A percentile compares a stretch with the other conserved stretches of the same genome.
phyloP scores from a whole-genome alignment of 2,888 invertebrate genomes.

The Lasioglossum morio region DNA sequence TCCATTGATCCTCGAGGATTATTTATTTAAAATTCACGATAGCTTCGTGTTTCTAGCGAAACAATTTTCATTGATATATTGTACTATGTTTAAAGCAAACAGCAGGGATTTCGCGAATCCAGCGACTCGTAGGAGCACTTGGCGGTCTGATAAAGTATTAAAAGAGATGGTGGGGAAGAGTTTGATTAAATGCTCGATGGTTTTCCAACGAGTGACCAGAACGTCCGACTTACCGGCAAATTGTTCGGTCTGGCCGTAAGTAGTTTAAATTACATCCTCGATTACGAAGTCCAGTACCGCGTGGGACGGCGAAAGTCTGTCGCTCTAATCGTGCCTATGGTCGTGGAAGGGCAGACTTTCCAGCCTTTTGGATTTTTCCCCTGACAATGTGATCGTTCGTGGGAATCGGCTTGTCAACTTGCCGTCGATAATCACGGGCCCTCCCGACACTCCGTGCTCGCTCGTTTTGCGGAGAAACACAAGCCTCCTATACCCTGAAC shows the following conservation, averaged over 20 bases:
- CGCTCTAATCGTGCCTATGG: conserved; percentile 38
- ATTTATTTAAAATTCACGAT: too few species aligned
- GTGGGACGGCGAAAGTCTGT: conserved; percentile 68
- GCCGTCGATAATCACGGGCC: conserved; percentile 34
- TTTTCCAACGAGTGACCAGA: conserved; percentile 49
- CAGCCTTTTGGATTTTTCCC: conserved; percentile 30
- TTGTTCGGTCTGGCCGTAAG: conserved; percentile 63
- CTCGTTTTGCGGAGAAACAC: conserved; percentile 9
- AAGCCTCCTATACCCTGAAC: conserved; percentile 17
- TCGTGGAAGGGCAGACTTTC: conserved; percentile 32
- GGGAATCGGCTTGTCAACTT: conserved; percentile 28
- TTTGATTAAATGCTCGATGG: conserved; percentile 36
- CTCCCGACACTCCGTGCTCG: background rate
- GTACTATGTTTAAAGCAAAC: background rate
- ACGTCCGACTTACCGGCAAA: conserved; percentile 54
- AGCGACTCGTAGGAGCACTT: background rate
- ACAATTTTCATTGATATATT: background rate
- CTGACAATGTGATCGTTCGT: conserved; percentile 36
- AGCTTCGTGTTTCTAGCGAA: background rate
- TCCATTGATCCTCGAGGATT: too few species aligned
- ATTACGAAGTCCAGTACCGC: conserved; percentile 63
- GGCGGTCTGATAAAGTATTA: background rate
- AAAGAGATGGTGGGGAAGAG: background rate
- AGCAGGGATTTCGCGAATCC: background rate
- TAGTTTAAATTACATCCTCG: conserved; percentile 69